Percentiles rank a stretch among this genome's conserved stretches.
Evolutionary conservation across 2,888 invertebrate genomes (phyloP).

Genomic region (Hyalella azteca): DNA sequence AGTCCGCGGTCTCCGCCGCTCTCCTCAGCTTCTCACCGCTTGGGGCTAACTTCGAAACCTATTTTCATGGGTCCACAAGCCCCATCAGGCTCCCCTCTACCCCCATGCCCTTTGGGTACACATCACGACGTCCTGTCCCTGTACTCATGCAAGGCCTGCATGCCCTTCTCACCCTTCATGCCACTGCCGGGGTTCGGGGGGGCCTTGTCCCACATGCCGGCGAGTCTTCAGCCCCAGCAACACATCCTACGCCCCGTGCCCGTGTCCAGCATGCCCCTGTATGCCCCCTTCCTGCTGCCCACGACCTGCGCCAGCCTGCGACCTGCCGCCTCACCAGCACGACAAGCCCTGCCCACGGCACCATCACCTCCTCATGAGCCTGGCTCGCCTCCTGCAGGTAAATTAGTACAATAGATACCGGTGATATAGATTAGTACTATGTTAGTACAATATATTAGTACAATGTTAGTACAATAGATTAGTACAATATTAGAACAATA

Average conservation of each 20-base stretch:
- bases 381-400: constrained; percentile 38
- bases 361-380: constrained; percentile 1
- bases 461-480: too few species aligned
- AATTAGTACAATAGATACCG: not conserved
- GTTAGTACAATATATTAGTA: too few species aligned
- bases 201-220: constrained; percentile 16
- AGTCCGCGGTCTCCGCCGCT: constrained; percentile 58
- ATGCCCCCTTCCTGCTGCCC: constrained; percentile 38
- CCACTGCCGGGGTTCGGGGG: constrained; percentile 21
- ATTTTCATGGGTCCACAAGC: constrained; percentile 31
- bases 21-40: constrained; percentile 6
- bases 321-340: not conserved
- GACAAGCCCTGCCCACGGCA: not conserved
- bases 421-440: too few species aligned
- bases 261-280: constrained; percentile 47
- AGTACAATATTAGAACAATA: too few species aligned
- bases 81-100: constrained; percentile 39
- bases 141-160: constrained; percentile 54
- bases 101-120: constrained; percentile 52
- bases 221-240: too few species aligned
- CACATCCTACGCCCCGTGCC: constrained; percentile 49
- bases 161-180: constrained; percentile 44
- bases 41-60: not conserved
- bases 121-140: constrained; percentile 54
- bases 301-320: constrained; percentile 13